phyloP scores from a whole-genome alignment of 2,888 invertebrate genomes.

The Drosophila mimetica region DNA sequence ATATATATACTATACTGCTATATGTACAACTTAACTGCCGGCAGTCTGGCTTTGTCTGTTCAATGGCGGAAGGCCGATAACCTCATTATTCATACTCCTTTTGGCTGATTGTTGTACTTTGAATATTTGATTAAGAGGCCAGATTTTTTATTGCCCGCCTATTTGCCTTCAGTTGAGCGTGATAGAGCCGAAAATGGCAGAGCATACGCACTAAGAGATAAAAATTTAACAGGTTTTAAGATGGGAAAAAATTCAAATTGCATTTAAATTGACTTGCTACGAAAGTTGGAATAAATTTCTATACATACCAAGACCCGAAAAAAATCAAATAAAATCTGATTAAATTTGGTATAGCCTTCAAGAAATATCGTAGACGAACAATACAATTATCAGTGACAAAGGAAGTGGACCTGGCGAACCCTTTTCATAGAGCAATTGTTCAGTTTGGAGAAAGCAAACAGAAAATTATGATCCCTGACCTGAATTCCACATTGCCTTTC shows the following conservation, averaged over 20 bases:
- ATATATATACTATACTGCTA: slow-evolving; percentile 20
- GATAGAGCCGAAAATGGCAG: slow-evolving; percentile 2
- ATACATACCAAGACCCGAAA: background rate
- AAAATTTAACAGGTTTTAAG: background rate
- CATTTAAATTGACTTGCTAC: background rate
- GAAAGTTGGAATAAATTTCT: background rate
- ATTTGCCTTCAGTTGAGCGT: slow-evolving; percentile 16
- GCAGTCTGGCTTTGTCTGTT: slow-evolving; percentile 48
- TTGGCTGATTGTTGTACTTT: slow-evolving; percentile 36
- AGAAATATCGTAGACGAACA: slow-evolving; percentile 10
- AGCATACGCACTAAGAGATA: slow-evolving; percentile 2
- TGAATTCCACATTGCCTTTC: slow-evolving; percentile 22
- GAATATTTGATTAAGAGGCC: slow-evolving; percentile 48
- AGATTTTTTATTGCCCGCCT: slow-evolving; percentile 35
- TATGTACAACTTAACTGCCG: slow-evolving; percentile 25
- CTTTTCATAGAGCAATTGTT: slow-evolving; percentile 28
- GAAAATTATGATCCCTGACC: slow-evolving; percentile 29
- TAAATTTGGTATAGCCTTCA: slow-evolving; percentile 7
- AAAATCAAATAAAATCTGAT: slow-evolving; percentile 16
- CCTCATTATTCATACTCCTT: slow-evolving; percentile 42
- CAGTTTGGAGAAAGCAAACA: background rate
- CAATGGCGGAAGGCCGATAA: slow-evolving; percentile 38
- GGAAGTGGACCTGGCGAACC: slow-evolving; percentile 23
- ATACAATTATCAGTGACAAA: slow-evolving; percentile 33
- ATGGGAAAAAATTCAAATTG: background rate